Conservation (phyloP, 2,797 vertebrate species). For the Acipenser oxyrinchus region DNA sequence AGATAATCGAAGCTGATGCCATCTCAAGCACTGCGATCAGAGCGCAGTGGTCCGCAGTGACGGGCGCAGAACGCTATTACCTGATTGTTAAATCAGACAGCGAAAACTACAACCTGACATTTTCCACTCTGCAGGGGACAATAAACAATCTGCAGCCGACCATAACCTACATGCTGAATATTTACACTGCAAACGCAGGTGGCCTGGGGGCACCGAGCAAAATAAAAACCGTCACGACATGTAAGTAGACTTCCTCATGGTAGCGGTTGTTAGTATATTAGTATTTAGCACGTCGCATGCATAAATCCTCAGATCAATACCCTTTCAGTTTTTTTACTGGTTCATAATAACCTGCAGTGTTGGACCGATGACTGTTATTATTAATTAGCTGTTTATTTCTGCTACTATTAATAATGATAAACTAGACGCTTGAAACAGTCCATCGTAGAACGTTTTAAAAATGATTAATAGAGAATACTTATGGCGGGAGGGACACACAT, state of each 20-base stretch:
- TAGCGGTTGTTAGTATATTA: too few species aligned
- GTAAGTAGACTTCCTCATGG: constrained; percentile 41
- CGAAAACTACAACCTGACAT: constrained; percentile 29
- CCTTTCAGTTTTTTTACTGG: too few species aligned
- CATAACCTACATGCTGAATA: constrained; percentile 46
- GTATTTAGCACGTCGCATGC: too few species aligned
- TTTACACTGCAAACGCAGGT: constrained; percentile 48
- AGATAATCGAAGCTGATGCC: constrained; percentile 36
- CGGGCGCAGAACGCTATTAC: constrained; percentile 39
- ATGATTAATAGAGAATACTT: too few species aligned
- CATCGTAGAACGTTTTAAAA: too few species aligned
- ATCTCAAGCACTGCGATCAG: constrained; percentile 47
- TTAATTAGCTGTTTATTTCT: too few species aligned
- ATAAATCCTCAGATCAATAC: too few species aligned
- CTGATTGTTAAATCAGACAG: constrained; percentile 33
- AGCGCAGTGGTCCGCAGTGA: constrained; percentile 45
- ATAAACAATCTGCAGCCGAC: constrained; percentile 39
- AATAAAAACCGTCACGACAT: constrained; percentile 49
- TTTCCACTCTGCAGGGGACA: constrained; percentile 19
- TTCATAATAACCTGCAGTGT: too few species aligned
- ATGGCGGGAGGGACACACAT: too few species aligned
- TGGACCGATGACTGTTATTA: too few species aligned
- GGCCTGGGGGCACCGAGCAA: constrained; percentile 48
- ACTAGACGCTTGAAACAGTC: too few species aligned
- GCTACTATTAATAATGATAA: too few species aligned